Conservation (phyloP, 2,888 invertebrate genomes). For the Trilocha varians region DNA sequence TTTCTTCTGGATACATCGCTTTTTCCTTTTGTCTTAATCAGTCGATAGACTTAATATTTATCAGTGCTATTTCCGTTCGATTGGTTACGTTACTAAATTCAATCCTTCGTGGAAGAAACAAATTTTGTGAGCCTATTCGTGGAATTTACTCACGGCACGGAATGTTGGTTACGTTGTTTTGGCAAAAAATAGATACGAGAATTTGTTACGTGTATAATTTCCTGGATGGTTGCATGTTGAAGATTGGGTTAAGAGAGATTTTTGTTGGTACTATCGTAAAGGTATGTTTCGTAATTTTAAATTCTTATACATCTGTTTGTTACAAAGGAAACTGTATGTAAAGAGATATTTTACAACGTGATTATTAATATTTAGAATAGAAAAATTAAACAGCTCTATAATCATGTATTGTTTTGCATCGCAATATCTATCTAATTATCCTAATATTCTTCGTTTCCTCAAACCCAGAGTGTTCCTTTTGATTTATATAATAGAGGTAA, state of each 20-base stretch:
- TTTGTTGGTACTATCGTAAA: too few relatives aligned
- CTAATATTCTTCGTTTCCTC: neutral
- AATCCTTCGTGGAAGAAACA: constrained; percentile 24
- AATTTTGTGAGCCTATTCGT: constrained; percentile 21
- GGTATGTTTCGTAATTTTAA: too few relatives aligned
- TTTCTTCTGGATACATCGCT: neutral
- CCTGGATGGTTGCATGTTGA: neutral
- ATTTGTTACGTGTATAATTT: neutral
- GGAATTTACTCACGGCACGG: constrained; percentile 22
- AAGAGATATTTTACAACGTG: too few relatives aligned
- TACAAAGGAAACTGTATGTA: too few relatives aligned
- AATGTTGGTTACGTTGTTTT: constrained; percentile 17
- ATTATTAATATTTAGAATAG: too few relatives aligned
- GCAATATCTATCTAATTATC: too few relatives aligned
- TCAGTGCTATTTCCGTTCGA: constrained; percentile 1
- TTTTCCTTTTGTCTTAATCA: neutral
- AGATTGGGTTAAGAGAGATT: neutral
- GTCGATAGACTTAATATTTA: neutral
- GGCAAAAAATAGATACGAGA: constrained; percentile 11
- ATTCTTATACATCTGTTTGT: too few relatives aligned
- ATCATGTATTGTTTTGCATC: too few relatives aligned
- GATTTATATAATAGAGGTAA: constrained; percentile 9
- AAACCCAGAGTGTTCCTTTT: neutral
- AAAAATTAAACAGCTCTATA: too few relatives aligned
- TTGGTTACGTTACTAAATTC: neutral